Percentiles rank a stretch among this genome's conserved stretches.
phyloP scores from a whole-genome alignment of 2,113 vertebrate genomes.

The cattle (Bos taurus) region DNA sequence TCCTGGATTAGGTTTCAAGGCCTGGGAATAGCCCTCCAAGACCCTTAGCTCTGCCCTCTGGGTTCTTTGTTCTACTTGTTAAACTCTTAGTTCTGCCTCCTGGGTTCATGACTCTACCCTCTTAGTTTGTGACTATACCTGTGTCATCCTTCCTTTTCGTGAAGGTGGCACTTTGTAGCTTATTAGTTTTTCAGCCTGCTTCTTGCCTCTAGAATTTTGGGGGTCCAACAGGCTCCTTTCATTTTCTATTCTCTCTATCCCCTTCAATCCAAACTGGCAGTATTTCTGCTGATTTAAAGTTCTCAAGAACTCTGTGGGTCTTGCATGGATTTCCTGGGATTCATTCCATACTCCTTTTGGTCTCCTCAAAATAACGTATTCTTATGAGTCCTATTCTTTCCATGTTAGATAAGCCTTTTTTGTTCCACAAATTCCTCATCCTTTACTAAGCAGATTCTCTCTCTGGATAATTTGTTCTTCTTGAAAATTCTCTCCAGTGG shows the following conservation, averaged over 20 bases:
- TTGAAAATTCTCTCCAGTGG: constrained; percentile 22
- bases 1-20: not conserved
- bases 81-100: not conserved
- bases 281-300: constrained; percentile 28
- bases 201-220: not conserved
- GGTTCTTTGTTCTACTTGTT: not conserved
- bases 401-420: not conserved
- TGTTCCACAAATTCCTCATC: constrained; percentile 40
- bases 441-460: constrained; percentile 35
- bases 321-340: not conserved
- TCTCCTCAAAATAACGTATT: constrained; percentile 21
- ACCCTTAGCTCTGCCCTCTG: not conserved
- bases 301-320: not conserved
- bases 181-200: not conserved
- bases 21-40: not conserved
- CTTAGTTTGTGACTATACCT: not conserved
- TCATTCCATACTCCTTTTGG: not conserved
- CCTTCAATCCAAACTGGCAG: not conserved
- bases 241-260: not conserved
- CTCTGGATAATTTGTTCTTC: constrained; percentile 50
- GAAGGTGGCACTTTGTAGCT: not conserved
- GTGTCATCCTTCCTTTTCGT: not conserved
- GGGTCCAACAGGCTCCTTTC: not conserved
- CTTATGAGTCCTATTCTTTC: not conserved
- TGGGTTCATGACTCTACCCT: not conserved